Evolutionary conservation across 2,113 vertebrate genomes (phyloP).

Genomic region (Picathartes gymnocephalus): DNA sequence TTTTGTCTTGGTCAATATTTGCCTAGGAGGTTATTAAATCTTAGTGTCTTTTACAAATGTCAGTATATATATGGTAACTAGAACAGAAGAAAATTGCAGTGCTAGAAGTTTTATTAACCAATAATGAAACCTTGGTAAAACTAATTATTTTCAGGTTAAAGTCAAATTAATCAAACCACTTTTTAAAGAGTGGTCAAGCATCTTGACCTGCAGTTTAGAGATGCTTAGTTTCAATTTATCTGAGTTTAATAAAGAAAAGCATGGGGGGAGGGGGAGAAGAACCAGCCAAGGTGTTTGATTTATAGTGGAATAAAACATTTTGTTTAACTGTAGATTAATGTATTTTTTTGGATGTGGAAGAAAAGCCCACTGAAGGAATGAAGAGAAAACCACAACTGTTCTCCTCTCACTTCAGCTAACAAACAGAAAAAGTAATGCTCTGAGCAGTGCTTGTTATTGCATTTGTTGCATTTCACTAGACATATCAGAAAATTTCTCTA

Average conservation of each 20-base stretch:
- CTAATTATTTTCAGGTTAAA: constrained; percentile 58
- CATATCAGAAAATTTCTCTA: not conserved
- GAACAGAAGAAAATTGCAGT: not conserved
- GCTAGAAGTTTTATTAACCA: constrained; percentile 7
- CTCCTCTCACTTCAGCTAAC: not conserved
- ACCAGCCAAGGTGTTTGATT: not conserved
- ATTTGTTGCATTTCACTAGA: not conserved
- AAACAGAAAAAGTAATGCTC: not conserved
- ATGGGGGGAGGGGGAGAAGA: not conserved
- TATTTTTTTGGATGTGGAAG: not conserved
- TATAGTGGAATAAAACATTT: not conserved
- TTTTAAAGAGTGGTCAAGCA: constrained; percentile 3
- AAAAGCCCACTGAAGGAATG: not conserved
- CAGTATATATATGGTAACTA: not conserved
- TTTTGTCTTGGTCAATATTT: constrained; percentile 26
- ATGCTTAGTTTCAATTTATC: not conserved
- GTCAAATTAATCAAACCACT: constrained; percentile 44
- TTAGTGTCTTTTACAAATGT: not conserved
- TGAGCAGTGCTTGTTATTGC: not conserved
- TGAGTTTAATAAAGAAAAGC: not conserved
- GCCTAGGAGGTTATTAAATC: constrained; percentile 5
- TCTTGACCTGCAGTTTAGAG: constrained; percentile 1
- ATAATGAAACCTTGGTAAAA: not conserved
- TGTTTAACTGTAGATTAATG: not conserved
- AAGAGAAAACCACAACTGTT: not conserved